Evolutionary conservation across 2,797 vertebrate species (phyloP), one percentile per base, ranked within the genome.

Genomic region (Acrocephalus scirpaceus): DNA sequence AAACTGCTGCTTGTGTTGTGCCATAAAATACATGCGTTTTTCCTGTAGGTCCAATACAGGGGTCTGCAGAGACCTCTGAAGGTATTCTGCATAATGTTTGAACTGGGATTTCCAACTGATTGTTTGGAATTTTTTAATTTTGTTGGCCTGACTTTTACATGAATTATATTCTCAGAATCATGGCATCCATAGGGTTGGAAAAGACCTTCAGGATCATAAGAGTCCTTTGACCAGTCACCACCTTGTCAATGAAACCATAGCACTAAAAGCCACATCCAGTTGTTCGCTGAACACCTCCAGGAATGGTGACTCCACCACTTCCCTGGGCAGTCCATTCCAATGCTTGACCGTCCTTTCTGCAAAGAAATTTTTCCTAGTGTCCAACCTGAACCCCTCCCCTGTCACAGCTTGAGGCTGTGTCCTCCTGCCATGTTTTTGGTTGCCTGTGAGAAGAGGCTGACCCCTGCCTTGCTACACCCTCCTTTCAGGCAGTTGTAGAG

Each of bases 371-470:
- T 48, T 84, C 26, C 11, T 38, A 22, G 10, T 69, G 32, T 56
- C 42, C 48, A 48, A 0, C 13, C 12, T 30, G 38, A 58, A 15
- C n/a, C 29, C n/a, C 29, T 45, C 15, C 27, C 29, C 15, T 51
- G n/a, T 12, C 44, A 65, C 25, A 53, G 15, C 21, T 34, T 40
- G 15, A 40, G 45, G 17, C 58, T 47, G 2, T 42, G 19, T 42
- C 13, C 4, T 50, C 23, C 8, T 53, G 27, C 45, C 0, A 0
- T 64, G 6, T 34, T 60, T 47, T 30, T 2, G 6, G 45, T 22
- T 47, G 38, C 20, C 25, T 65, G 20, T n/a, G 30, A 58, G 51
- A 71, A n/a, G 29, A 34, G 45, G 7, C n/a, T 18, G 26, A 66
- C 21, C 17, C 21, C 5, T 22, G 36, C 18, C 45, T 66, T 19